phyloP scores from a whole-genome alignment of 2,888 invertebrate species.

The Drosophila pegasa region DNA sequence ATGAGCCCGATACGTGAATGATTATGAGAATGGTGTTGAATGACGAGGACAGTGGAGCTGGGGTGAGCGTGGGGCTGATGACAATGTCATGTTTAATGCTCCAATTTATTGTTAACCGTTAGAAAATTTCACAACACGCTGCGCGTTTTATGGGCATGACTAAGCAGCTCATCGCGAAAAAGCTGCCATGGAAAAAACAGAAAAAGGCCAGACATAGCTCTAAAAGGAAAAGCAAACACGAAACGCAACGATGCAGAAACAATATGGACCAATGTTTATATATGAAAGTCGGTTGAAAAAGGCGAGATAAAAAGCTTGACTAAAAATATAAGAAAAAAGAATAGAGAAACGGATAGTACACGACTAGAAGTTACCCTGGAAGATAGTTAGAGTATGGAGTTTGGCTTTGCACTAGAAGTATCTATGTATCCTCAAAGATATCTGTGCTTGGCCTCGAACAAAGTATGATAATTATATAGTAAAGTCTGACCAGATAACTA shows the following conservation, averaged over 20 bases:
- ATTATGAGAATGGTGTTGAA: conserved; percentile 29
- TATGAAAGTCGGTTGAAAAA: neutral
- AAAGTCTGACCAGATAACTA: too few species aligned
- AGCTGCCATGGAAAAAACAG: conserved; percentile 11
- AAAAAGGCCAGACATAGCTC: neutral
- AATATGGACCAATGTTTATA: conserved; percentile 56
- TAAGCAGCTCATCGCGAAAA: conserved; percentile 54
- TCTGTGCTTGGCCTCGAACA: too few species aligned
- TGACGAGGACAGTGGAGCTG: neutral
- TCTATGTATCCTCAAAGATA: too few species aligned
- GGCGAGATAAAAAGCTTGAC: conserved; percentile 1
- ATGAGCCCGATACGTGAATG: conserved; percentile 34
- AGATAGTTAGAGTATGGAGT: neutral
- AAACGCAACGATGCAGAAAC: conserved; percentile 62
- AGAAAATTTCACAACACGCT: conserved; percentile 42
- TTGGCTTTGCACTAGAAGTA: too few species aligned
- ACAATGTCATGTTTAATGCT: conserved; percentile 30
- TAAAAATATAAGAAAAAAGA: neutral
- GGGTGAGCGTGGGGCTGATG: neutral
- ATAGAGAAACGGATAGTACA: neutral
- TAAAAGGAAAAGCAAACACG: conserved; percentile 3
- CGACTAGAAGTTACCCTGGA: neutral
- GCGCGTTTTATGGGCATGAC: conserved; percentile 65
- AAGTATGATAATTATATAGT: too few species aligned
- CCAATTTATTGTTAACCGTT: conserved; percentile 67